Evolutionary conservation across 2,797 vertebrate species (phyloP).

Genomic region (Rousettus madagascariensis): DNA sequence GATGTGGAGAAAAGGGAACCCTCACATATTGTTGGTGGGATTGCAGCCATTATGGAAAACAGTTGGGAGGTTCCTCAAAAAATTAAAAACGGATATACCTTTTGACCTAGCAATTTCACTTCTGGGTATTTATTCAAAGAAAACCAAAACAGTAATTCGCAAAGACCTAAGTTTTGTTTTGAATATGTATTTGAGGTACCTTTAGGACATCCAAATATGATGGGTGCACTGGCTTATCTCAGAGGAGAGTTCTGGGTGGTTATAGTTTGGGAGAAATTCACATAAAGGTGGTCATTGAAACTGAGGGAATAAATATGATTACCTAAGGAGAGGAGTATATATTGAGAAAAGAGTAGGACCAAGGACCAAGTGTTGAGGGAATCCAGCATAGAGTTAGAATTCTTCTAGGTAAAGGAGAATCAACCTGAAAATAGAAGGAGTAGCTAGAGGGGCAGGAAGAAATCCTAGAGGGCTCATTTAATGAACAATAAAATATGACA

Average conservation of each 20-base stretch:
- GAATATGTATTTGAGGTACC: background rate
- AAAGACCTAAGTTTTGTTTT: background rate
- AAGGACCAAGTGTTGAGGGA: background rate
- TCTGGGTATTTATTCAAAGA: too few species aligned
- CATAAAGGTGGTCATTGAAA: background rate
- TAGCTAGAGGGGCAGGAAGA: background rate
- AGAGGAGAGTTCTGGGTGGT: background rate
- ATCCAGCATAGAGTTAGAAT: background rate
- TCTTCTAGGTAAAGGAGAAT: constrained; percentile 11
- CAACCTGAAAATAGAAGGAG: background rate
- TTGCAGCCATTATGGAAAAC: too few species aligned
- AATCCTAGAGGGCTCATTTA: background rate
- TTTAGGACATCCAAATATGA: background rate
- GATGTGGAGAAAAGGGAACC: too few species aligned
- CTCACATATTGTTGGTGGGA: too few species aligned
- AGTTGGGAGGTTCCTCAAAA: too few species aligned
- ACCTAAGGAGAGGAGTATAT: background rate
- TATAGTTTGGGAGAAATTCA: background rate
- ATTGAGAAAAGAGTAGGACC: background rate
- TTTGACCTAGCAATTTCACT: too few species aligned
- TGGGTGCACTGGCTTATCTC: background rate
- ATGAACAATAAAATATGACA: background rate
- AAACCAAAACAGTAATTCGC: too few species aligned
- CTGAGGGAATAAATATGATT: background rate
- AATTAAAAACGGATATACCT: too few species aligned